Evolutionary conservation across 2,888 invertebrate genomes (phyloP).

Genomic region (Lochmaea capreae): DNA sequence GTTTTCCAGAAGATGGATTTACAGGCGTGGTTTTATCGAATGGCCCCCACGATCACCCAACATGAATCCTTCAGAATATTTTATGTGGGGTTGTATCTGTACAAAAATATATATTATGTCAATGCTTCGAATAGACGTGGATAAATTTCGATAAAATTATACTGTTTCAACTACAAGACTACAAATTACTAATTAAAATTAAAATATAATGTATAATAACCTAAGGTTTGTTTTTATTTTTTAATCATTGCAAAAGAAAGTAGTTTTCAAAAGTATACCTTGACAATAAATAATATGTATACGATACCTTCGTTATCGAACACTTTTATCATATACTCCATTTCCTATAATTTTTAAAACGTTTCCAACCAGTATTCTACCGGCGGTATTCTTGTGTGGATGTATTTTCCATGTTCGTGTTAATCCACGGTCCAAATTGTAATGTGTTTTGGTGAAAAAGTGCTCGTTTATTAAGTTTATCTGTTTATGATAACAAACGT

Average conservation of each 20-base stretch:
- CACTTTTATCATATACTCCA: neutral
- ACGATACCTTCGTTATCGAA: neutral
- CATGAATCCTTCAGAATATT: no score
- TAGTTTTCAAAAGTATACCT: neutral
- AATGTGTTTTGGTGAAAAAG: neutral
- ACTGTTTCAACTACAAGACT: no score
- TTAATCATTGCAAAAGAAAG: neutral
- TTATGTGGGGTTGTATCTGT: no score
- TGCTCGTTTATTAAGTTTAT: neutral
- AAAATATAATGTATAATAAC: neutral
- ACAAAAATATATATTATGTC: no score
- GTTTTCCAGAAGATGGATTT: no score
- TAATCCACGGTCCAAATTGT: neutral
- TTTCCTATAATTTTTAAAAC: neutral
- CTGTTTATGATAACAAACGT: neutral
- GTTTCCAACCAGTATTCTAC: neutral
- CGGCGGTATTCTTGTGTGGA: neutral
- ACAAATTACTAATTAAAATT: no score
- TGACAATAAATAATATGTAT: neutral
- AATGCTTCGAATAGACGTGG: no score
- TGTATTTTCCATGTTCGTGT: neutral
- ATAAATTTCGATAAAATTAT: no score
- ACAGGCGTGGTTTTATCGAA: no score
- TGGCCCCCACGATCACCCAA: no score
- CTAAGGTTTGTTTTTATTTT: neutral